phyloP scores from a whole-genome alignment of 1,140 invertebrate species.

The Caerostris extrusa region DNA sequence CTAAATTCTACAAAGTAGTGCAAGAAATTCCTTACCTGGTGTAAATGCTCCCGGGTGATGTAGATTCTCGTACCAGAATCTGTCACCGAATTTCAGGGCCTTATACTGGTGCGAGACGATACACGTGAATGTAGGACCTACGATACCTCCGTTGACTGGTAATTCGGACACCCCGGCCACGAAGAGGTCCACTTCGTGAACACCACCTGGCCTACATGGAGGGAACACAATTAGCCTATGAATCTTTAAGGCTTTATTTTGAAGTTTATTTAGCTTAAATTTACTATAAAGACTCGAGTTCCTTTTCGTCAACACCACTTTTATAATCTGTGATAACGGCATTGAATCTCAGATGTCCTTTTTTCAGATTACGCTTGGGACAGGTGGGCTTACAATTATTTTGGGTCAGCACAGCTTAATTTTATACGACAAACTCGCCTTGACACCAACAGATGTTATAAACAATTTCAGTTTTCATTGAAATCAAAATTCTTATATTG shows the following conservation, averaged over 20 bases:
- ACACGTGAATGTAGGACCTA: constrained; percentile 90
- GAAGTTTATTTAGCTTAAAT: too few species aligned
- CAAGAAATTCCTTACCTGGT: constrained; percentile 44
- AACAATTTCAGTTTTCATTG: too few species aligned
- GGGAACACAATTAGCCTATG: not conserved
- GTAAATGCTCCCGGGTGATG: constrained; percentile 78
- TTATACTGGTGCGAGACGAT: constrained; percentile 84
- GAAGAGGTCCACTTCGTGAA: constrained; percentile 82
- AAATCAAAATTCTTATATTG: too few species aligned
- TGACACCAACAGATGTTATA: too few species aligned
- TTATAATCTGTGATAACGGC: too few species aligned
- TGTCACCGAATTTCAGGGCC: constrained; percentile 89
- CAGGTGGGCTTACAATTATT: too few species aligned
- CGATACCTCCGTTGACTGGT: constrained; percentile 91
- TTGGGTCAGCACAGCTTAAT: too few species aligned
- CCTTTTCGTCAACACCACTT: not conserved
- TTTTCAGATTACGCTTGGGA: too few species aligned
- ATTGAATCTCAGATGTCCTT: too few species aligned
- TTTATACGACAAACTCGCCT: too few species aligned
- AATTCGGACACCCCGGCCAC: constrained; percentile 90
- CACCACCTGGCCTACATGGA: constrained; percentile 73
- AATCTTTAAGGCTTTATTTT: too few species aligned
- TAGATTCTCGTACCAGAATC: constrained; percentile 97
- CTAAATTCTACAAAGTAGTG: not conserved
- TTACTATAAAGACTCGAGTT: constrained; percentile 29